phyloP scores from a whole-genome alignment of 2,888 invertebrate genomes.

The Fabriciana adippe region DNA sequence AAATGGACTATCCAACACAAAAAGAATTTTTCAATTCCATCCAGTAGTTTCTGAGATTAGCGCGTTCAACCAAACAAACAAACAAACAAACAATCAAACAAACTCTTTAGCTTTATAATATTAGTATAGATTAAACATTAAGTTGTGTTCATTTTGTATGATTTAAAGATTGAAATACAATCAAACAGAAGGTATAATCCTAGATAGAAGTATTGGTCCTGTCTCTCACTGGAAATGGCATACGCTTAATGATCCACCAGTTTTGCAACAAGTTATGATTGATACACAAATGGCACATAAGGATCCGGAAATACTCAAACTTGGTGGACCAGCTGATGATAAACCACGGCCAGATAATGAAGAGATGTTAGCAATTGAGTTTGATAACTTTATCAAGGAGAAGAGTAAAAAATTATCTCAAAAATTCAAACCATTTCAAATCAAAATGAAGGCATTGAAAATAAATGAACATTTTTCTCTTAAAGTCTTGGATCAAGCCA shows the following conservation, averaged over 20 bases:
- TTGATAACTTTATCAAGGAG: conserved; percentile 72
- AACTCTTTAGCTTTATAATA: no score
- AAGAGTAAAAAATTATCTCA: conserved; percentile 67
- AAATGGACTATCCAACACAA: no score
- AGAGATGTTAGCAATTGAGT: conserved; percentile 73
- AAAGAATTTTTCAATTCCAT: no score
- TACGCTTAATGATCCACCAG: conserved; percentile 71
- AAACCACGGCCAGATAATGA: conserved; percentile 58
- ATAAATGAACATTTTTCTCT: conserved; percentile 74
- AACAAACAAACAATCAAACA: no score
- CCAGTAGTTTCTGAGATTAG: no score
- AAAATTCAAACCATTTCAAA: conserved; percentile 71
- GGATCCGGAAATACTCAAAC: conserved; percentile 63
- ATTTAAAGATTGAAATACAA: conserved; percentile 69
- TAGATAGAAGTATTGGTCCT: conserved; percentile 68
- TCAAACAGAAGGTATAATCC: conserved; percentile 73
- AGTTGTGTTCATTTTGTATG: conserved; percentile 6
- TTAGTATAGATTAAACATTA: no score
- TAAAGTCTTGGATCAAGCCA: conserved; percentile 69
- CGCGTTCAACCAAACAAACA: no score
- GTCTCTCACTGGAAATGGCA: conserved; percentile 77
- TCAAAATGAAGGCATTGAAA: conserved; percentile 74
- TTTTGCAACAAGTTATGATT: conserved; percentile 74
- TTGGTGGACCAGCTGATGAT: conserved; percentile 49
- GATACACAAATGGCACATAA: conserved; percentile 69